These are phyloP conservation scores for Dynastes grantii DNA, from an alignment of 2,888 invertebrate genomes.

Conservation along the genomic window DNA sequence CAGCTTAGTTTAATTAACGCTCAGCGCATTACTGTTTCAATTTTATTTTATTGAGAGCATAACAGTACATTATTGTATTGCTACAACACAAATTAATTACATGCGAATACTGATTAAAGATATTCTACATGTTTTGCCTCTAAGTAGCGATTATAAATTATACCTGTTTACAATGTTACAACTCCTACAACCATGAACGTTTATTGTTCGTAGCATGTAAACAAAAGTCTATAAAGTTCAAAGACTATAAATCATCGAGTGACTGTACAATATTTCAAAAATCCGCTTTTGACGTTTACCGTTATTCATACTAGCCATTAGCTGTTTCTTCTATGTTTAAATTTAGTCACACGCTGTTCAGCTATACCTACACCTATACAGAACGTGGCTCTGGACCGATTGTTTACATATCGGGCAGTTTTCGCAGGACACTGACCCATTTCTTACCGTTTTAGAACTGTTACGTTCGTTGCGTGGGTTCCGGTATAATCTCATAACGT, in stretches of 20 bases:
- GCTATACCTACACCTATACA: background rate
- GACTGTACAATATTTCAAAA: conserved; percentile 13
- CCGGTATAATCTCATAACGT: background rate
- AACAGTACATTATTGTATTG: no score
- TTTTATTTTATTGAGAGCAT: no score
- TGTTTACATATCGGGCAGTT: conserved; percentile 25
- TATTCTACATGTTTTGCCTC: no score
- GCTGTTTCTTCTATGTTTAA: conserved; percentile 17
- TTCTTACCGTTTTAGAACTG: conserved; percentile 16
- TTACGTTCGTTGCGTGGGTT: conserved; percentile 11
- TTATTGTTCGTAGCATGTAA: conserved; percentile 1
- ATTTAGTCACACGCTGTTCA: conserved; percentile 35
- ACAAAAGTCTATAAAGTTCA: background rate
- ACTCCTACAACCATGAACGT: background rate
- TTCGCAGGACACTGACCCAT: conserved; percentile 50
- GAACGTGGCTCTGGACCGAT: conserved; percentile 27
- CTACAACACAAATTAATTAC: no score
- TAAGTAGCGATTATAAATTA: conserved; percentile 1
- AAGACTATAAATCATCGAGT: conserved; percentile 20
- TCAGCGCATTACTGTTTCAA: no score
- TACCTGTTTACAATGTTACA: background rate
- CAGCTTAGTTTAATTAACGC: no score
- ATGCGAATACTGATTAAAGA: no score
- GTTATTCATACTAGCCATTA: conserved; percentile 25
- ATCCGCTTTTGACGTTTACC: background rate